Percentiles rank a stretch among this genome's conserved stretches.
Conservation (phyloP, 2,797 vertebrate genomes). For the Varecia variegata region DNA sequence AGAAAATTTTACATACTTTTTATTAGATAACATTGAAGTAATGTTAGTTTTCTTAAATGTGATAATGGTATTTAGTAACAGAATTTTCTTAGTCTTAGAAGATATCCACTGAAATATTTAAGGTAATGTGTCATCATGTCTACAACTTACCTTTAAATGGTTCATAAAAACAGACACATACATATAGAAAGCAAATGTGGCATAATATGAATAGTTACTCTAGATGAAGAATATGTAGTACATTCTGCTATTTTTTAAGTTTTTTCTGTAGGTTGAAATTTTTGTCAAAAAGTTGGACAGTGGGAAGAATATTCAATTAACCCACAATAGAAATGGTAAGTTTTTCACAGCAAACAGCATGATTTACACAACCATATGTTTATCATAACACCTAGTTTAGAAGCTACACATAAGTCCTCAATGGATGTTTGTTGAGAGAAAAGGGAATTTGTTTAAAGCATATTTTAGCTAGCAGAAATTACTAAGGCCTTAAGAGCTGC, state of each 20-base stretch:
- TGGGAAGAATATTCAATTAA: not conserved
- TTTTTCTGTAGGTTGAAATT: not conserved
- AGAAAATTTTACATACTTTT: not conserved
- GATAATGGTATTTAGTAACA: not conserved
- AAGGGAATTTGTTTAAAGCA: not conserved
- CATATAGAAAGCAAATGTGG: not conserved
- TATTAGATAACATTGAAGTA: not conserved
- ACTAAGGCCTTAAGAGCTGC: not conserved
- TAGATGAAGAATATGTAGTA: not conserved
- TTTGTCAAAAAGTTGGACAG: not conserved
- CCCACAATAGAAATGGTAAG: not conserved
- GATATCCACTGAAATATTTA: not conserved
- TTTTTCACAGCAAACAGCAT: not conserved
- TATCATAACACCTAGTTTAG: not conserved
- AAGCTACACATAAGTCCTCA: not conserved
- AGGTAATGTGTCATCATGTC: not conserved
- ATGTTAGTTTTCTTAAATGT: not conserved
- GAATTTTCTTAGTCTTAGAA: slow-evolving; percentile 24
- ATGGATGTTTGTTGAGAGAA: not conserved
- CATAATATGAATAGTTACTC: not conserved
- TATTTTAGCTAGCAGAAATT: not conserved
- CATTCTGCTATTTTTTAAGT: not conserved
- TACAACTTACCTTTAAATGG: not conserved
- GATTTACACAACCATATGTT: not conserved
- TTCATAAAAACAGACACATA: not conserved